phyloP scores from a whole-genome alignment of 2,888 invertebrate genomes.

The Leptopilina myrica region DNA sequence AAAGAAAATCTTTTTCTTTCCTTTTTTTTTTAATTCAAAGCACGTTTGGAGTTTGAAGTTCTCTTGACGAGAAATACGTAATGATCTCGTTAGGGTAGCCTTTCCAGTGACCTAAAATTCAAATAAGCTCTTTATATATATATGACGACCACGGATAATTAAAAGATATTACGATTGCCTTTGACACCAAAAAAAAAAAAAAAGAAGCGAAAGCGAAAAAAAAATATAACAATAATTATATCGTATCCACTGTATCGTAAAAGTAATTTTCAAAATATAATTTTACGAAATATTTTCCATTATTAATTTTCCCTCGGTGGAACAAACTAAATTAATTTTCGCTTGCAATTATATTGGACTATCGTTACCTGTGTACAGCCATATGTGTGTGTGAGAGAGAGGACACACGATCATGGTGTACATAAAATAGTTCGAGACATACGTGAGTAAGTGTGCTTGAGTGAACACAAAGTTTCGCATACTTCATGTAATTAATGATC shows the following conservation, averaged over 20 bases:
- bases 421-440: slow-evolving; percentile 15
- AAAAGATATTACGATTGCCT: slow-evolving; percentile 2
- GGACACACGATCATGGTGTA: slow-evolving; percentile 4
- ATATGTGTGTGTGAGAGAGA: not conserved
- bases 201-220: not conserved
- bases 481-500: slow-evolving; percentile 36
- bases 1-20: slow-evolving; percentile 39
- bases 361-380: not conserved
- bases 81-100: slow-evolving; percentile 6
- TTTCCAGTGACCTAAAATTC: slow-evolving; percentile 7
- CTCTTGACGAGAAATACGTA: slow-evolving; percentile 33
- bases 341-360: not conserved
- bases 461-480: slow-evolving; percentile 32
- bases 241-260: not conserved
- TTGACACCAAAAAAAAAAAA: too few relatives aligned
- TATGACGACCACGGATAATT: not conserved
- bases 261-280: not conserved
- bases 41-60: slow-evolving; percentile 45
- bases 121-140: not conserved
- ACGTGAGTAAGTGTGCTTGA: slow-evolving; percentile 33
- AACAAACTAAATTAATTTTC: slow-evolving; percentile 1
- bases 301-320: not conserved
- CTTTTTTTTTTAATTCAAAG: slow-evolving; percentile 43
- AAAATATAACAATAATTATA: not conserved
- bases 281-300: not conserved